Base-by-base conservation (phyloP, 2,113 vertebrate genomes). In the Elanus axillaris region DNA sequence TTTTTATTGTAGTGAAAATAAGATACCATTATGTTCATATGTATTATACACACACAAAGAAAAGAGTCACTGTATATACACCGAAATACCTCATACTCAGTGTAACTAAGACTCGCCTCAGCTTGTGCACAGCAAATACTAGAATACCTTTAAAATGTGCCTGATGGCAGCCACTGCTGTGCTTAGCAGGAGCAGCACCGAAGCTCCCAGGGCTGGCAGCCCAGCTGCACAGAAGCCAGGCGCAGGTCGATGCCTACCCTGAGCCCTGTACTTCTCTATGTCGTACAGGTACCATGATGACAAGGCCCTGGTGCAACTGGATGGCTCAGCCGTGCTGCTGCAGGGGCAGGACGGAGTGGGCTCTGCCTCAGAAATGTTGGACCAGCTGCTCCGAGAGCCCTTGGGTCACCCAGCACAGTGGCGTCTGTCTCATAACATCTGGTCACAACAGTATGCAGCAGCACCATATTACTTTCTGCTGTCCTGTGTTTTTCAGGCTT, bases 1-100 rank as follows among this genome's bases (percentile, higher is more conserved):
- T 94, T 94, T 97, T 98, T 98, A 97, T 98, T 98, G 93, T 55
- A 68, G 55, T 96, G 94, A 96, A 97, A 96, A 94, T 93, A 89
- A 91, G 90, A 86, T 52, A 74, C 32, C 72, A 60, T 94, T 73
- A 90, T 74, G 34, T 72, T 68, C 38, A 73, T 64, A 85, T 14
- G 34, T 47, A 90, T 60, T 53, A 90, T 60, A 91, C 72, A 91
- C 71, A 92, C 52, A 97, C 18, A 95, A 62, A 95, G 26, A 92
- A 93, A 88, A 75, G 62, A 71, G 60, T 45, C 68, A 59, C 53
- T 74, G 77, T 94, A 86, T 93, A 62, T 82, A 89, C 73, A 90
- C 88, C 63, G 90, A 94, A 96, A 94, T 55, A 78, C 42, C 67
- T 95, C 53, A 62, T 34, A n/a, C 76, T 92, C 56, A 67, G 58